A percentile compares a stretch with the other conserved stretches of the same genome.
Conservation (phyloP, 2,113 vertebrate genomes). For the Rhinopomastus cyanomelas region DNA sequence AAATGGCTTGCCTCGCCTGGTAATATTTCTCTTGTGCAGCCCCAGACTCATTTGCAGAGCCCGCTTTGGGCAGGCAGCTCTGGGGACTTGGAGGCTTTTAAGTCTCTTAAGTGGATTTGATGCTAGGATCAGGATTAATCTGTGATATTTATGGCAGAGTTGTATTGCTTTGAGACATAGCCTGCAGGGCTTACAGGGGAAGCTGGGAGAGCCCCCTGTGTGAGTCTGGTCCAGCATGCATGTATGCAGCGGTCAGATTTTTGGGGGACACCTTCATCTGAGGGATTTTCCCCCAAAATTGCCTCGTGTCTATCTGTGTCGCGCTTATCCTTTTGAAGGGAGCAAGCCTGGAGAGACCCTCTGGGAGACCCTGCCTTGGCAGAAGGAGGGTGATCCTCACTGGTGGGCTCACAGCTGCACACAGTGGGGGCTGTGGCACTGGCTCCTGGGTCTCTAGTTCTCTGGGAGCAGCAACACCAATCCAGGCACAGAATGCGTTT, state of each 20-base stretch:
- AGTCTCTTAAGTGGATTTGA: slow-evolving; percentile 77
- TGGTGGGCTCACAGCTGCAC: neutral
- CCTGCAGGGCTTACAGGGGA: slow-evolving; percentile 13
- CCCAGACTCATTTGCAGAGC: slow-evolving; percentile 32
- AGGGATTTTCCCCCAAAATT: accelerated
- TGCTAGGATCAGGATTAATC: slow-evolving; percentile 74
- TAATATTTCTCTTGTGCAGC: slow-evolving; percentile 27
- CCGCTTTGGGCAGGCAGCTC: slow-evolving; percentile 43
- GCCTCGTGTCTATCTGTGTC: accelerated
- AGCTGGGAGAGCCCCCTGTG: neutral
- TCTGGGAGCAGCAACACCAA: neutral
- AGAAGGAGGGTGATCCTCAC: accelerated
- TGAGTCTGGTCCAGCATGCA: neutral
- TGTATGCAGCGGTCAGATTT: neutral
- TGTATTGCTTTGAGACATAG: slow-evolving; percentile 51
- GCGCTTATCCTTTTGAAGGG: accelerated
- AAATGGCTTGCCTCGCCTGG: slow-evolving; percentile 51
- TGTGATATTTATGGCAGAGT: slow-evolving; percentile 75
- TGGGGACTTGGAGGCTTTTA: slow-evolving; percentile 56
- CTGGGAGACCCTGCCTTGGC: neutral
- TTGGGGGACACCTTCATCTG: neutral
- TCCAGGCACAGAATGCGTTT: accelerated
- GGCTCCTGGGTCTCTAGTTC: neutral
- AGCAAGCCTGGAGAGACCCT: neutral
- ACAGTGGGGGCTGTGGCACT: neutral